Conservation (phyloP, 2,888 invertebrate genomes). For the Acleris holmiana region DNA sequence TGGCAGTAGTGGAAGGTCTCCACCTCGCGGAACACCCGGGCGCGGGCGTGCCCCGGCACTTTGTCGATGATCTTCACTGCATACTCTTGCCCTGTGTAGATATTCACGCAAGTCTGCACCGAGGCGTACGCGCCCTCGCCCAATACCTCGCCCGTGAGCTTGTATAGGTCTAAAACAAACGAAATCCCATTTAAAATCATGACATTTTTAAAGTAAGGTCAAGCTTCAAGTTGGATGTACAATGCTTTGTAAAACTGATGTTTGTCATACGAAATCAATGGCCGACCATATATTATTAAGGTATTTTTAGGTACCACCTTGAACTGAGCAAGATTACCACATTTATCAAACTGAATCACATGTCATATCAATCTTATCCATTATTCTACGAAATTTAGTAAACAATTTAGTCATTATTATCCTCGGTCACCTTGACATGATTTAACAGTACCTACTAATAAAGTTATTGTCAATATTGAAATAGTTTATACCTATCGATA, state of each 20-base stretch:
- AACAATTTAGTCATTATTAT: constrained; percentile 27
- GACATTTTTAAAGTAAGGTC: background rate
- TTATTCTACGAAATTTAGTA: constrained; percentile 13
- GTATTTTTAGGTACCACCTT: constrained; percentile 22
- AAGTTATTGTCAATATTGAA: constrained; percentile 18
- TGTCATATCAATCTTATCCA: constrained; percentile 2
- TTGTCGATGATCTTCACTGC: constrained; percentile 99
- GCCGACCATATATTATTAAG: constrained; percentile 13
- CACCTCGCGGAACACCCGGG: constrained; percentile 98
- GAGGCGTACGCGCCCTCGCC: constrained; percentile 99
- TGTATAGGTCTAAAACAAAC: constrained; percentile 92
- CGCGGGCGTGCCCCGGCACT: constrained; percentile 96
- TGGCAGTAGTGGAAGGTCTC: constrained; percentile 99
- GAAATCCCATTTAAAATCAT: constrained; percentile 15
- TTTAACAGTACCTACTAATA: constrained; percentile 14
- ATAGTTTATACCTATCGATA: constrained; percentile 5
- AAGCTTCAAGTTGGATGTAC: background rate
- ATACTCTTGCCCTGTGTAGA: constrained; percentile 96
- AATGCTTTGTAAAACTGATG: background rate
- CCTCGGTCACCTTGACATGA: constrained; percentile 27
- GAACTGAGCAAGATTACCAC: constrained; percentile 14
- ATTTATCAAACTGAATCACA: constrained; percentile 12
- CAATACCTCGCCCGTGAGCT: constrained; percentile 96
- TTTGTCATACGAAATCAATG: constrained; percentile 1
- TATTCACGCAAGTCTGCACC: constrained; percentile 96